Evolutionary conservation across 2,797 vertebrate genomes (phyloP).

Genomic region (Enteromius radiatus): DNA sequence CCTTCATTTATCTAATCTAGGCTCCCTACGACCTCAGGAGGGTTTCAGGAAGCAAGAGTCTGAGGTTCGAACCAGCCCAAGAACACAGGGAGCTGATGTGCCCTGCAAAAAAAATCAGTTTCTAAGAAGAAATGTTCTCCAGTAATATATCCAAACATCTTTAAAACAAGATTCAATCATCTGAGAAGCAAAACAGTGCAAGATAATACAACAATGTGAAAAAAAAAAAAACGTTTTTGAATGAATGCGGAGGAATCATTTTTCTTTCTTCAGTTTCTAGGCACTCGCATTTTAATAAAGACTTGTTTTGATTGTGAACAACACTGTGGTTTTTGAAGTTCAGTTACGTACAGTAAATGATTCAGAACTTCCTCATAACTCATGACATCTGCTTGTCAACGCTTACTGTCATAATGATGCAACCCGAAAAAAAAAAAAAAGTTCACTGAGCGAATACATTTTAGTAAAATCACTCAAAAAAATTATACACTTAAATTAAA

Average conservation of each 20-base stretch:
- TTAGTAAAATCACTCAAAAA: background rate
- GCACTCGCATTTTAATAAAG: slow-evolving; percentile 10
- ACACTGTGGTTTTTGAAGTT: background rate
- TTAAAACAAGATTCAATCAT: background rate
- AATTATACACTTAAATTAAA: background rate
- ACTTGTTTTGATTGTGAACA: background rate
- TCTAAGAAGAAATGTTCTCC: background rate
- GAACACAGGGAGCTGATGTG: slow-evolving; percentile 21
- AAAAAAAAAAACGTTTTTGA: background rate
- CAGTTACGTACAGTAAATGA: background rate
- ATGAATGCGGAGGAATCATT: background rate
- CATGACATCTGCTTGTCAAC: background rate
- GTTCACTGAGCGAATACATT: background rate
- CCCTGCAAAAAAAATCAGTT: slow-evolving; percentile 13
- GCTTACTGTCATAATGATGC: background rate
- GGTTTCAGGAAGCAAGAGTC: slow-evolving; percentile 37
- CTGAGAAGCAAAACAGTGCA: background rate
- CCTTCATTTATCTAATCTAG: slow-evolving; percentile 54
- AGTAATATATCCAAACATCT: slow-evolving; percentile 2
- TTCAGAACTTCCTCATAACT: slow-evolving; percentile 2
- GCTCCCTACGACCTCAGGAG: slow-evolving; percentile 32
- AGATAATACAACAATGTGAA: background rate
- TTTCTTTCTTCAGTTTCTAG: background rate
- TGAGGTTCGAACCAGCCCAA: slow-evolving; percentile 15
- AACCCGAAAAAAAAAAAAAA: background rate